Evolutionary conservation across 2,113 vertebrate genomes (phyloP).

Genomic region (Syrmaticus mikado): DNA sequence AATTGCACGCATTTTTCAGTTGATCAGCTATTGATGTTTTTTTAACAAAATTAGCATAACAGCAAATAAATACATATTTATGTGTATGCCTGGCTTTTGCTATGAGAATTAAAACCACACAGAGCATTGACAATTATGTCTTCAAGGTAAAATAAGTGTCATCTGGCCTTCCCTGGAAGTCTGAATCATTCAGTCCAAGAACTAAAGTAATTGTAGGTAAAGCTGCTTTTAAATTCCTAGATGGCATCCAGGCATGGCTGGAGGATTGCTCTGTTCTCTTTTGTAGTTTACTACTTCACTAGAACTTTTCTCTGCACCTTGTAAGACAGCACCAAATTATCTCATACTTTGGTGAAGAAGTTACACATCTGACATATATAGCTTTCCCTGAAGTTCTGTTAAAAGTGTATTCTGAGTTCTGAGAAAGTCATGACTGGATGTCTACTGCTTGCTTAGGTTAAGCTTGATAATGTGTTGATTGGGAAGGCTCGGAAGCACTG

Average conservation of each 20-base stretch:
- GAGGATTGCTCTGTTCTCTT: background rate
- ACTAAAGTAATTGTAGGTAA: background rate
- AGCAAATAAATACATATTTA: slow-evolving; percentile 24
- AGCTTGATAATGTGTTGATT: background rate
- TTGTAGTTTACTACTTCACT: background rate
- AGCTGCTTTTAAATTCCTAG: background rate
- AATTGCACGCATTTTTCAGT: slow-evolving; percentile 16
- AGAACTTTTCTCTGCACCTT: background rate
- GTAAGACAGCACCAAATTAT: background rate
- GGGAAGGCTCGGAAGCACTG: background rate
- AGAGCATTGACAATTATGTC: background rate
- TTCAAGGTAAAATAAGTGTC: background rate
- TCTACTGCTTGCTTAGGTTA: background rate
- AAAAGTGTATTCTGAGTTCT: background rate
- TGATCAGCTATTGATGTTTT: slow-evolving; percentile 4
- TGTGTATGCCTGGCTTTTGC: background rate
- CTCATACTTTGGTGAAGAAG: background rate
- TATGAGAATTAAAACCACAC: background rate
- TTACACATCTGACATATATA: background rate
- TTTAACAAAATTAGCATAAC: slow-evolving; percentile 22
- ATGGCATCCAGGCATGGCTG: background rate
- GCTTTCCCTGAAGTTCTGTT: background rate
- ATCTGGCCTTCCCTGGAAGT: background rate
- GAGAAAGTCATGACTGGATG: fast-evolving
- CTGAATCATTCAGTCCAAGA: background rate